These are phyloP conservation scores for Xylota sylvarum DNA, from an alignment of 2,888 invertebrate species.

Conservation along the genomic window DNA sequence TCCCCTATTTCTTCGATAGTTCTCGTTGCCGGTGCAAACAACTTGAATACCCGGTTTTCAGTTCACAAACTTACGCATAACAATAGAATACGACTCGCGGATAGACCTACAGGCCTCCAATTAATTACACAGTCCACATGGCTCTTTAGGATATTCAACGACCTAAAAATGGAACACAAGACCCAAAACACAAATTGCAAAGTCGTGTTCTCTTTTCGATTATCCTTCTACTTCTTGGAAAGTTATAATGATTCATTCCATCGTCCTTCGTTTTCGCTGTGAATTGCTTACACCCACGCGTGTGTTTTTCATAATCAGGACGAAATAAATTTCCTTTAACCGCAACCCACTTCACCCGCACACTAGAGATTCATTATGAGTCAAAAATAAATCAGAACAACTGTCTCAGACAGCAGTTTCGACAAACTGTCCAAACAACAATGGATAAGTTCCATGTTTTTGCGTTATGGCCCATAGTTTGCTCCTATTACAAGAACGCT, in stretches of 20 bases:
- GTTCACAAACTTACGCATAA: not conserved
- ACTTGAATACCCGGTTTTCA: not conserved
- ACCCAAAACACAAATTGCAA: not conserved
- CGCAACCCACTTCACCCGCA: not conserved
- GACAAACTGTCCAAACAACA: slow-evolving; percentile 13
- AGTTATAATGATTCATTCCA: slow-evolving; percentile 11
- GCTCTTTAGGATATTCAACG: not conserved
- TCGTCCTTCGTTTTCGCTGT: not conserved
- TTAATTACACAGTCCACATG: not conserved
- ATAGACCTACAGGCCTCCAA: no score
- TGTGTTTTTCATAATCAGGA: slow-evolving; percentile 15
- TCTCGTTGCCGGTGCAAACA: not conserved
- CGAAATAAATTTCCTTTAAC: not conserved
- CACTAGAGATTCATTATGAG: not conserved
- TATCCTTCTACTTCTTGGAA: not conserved
- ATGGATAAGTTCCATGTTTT: slow-evolving; percentile 7
- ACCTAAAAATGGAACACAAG: not conserved
- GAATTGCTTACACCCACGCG: slow-evolving; percentile 3
- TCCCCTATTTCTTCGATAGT: not conserved
- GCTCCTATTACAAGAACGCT: not conserved
- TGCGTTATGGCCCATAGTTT: slow-evolving; percentile 3
- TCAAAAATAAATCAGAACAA: slow-evolving; percentile 17
- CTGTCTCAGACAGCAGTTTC: slow-evolving; percentile 7
- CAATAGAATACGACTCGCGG: not conserved
- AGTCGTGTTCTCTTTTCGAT: not conserved